Conservation (phyloP, 1,140 invertebrate species). For the Drosophila lini region DNA sequence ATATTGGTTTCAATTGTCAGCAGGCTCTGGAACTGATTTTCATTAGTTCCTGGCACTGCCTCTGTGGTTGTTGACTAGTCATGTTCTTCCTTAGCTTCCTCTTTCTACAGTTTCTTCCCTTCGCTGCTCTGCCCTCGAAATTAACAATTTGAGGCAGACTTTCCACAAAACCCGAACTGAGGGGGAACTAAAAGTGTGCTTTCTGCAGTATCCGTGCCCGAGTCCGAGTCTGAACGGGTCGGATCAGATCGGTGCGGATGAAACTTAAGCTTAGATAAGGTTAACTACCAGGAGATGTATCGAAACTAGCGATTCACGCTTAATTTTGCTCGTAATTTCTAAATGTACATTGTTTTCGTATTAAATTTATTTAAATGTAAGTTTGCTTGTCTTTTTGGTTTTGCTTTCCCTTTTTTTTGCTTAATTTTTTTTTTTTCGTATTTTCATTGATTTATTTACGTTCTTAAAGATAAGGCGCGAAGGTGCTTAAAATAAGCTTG, state of each 20-base stretch:
- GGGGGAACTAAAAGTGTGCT: constrained; percentile 44
- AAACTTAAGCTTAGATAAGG: constrained; percentile 50
- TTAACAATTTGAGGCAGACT: constrained; percentile 88
- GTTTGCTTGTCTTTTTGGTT: constrained; percentile 61
- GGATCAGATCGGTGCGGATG: constrained; percentile 25
- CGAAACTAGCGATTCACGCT: constrained; percentile 63
- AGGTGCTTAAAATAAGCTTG: constrained; percentile 90
- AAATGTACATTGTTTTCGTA: constrained; percentile 59
- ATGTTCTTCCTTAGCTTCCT: constrained; percentile 48
- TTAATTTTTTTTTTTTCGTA: constrained; percentile 66
- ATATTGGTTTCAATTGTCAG: constrained; percentile 56
- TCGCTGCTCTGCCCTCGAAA: constrained; percentile 13
- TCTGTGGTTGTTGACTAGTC: constrained; percentile 72
- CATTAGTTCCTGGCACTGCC: constrained; percentile 35
- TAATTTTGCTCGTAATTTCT: constrained; percentile 57
- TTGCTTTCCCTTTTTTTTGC: constrained; percentile 77
- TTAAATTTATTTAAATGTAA: constrained; percentile 79
- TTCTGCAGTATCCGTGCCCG: constrained; percentile 49
- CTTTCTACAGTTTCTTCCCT: constrained; percentile 15
- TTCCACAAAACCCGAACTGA: constrained; percentile 87
- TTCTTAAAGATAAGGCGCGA: constrained; percentile 89
- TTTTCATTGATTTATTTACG: constrained; percentile 84
- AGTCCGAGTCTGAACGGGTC: constrained; percentile 27
- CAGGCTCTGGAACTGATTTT: constrained; percentile 17
- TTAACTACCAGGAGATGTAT: constrained; percentile 73